These are phyloP conservation scores for Toxotes chatareus DNA, from an alignment of 2,113 vertebrate genomes.

Conservation along the genomic window DNA sequence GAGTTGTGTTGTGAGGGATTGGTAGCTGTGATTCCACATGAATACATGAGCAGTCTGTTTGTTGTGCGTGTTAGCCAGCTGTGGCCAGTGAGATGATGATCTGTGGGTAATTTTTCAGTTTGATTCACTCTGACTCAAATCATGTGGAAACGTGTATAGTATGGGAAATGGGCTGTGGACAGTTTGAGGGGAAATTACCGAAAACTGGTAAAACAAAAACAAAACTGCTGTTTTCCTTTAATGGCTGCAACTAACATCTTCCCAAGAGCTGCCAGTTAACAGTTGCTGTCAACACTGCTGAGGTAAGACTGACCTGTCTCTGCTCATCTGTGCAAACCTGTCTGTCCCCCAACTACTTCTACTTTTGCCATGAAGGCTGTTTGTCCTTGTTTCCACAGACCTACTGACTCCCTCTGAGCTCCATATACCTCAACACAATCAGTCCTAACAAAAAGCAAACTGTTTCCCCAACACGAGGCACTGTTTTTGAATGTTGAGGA, in stretches of 20 bases:
- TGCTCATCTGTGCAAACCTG: constrained; percentile 64
- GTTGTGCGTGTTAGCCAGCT: not conserved
- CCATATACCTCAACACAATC: constrained; percentile 26
- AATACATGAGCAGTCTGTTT: not conserved
- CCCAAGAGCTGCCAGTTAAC: constrained; percentile 74
- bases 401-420: constrained; percentile 42
- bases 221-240: constrained; percentile 49
- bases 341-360: constrained; percentile 45
- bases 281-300: constrained; percentile 68
- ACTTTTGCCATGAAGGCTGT: constrained; percentile 46
- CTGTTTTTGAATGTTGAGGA: constrained; percentile 26
- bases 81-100: not conserved
- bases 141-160: not conserved
- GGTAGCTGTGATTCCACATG: not conserved
- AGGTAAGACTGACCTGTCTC: constrained; percentile 80
- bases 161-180: not conserved
- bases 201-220: constrained; percentile 6
- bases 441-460: constrained; percentile 18
- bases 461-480: constrained; percentile 6
- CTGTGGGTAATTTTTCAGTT: not conserved
- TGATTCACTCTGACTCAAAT: not conserved
- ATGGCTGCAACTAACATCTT: constrained; percentile 76
- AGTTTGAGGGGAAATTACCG: not conserved
- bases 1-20: not conserved
- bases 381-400: constrained; percentile 81